A percentile compares a stretch with the other conserved stretches of the same genome.
Conservation (phyloP, 2,888 invertebrate species). For the Ctenicera cuprea region DNA sequence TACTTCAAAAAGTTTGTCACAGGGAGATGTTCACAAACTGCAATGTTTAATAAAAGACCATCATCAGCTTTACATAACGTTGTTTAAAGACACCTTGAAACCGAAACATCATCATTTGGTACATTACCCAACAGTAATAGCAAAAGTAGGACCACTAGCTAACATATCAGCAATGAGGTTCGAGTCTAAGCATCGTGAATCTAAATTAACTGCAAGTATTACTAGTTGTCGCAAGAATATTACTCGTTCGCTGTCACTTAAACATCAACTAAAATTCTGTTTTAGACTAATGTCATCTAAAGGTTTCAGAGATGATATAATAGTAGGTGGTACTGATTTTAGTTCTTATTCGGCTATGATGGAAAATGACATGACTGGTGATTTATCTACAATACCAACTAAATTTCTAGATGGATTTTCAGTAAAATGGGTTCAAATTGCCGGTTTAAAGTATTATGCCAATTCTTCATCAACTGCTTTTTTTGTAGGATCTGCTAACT, state of each 20-base stretch:
- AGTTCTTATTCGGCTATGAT: background rate
- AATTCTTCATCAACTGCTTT: background rate
- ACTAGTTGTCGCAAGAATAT: constrained; percentile 48
- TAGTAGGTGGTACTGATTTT: background rate
- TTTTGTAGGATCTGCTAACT: background rate
- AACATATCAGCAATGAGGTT: constrained; percentile 52
- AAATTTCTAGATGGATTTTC: background rate
- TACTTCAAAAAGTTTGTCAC: background rate
- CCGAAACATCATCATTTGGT: constrained; percentile 57
- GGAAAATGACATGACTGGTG: background rate
- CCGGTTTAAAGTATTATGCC: background rate
- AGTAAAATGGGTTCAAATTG: background rate
- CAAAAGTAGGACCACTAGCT: constrained; percentile 53
- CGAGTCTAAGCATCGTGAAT: constrained; percentile 55
- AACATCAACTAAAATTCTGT: constrained; percentile 46
- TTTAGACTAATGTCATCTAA: constrained; percentile 9
- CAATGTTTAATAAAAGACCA: constrained; percentile 42
- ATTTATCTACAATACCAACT: background rate
- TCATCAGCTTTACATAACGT: constrained; percentile 43
- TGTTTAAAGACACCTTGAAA: constrained; percentile 43
- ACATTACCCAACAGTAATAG: constrained; percentile 53
- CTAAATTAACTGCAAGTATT: constrained; percentile 47
- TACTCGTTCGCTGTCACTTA: constrained; percentile 41
- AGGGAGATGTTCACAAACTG: constrained; percentile 12
- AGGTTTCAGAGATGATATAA: background rate